Evolutionary conservation across 2,113 vertebrate species (phyloP), one percentile per base, ranked within the genome.

Genomic region (Gorsachius goisagi): DNA sequence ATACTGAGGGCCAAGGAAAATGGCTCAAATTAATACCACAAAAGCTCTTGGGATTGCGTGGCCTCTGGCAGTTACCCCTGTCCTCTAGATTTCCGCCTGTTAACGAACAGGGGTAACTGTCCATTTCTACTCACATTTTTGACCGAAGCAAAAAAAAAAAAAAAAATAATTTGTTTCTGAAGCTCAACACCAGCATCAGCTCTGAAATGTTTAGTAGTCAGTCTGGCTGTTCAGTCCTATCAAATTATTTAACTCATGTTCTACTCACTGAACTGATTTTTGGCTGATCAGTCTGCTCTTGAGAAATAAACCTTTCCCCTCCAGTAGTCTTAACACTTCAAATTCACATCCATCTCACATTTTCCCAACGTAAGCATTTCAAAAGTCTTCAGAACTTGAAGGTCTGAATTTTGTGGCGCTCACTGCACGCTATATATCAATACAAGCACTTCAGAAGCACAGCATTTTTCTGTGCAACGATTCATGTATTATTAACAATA

Each of bases 271-370:
- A 92, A 91, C 35, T 52, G 68, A 80, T 71, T 93, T 94, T 64
- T 94, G 66, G 53, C 50, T 0, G 0, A 80, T 55, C 37, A 11
- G 22, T 58, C 69, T 66, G 45, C 69, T 96, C 73, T 89, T 82
- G 76, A 96, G 83, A 93, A 97, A 93, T 14, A 86, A 86, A 88
- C 53, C 66, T 74, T 88, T 82, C 44, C 35, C 85, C 88, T 94
- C 49, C 59, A 80, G 56, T 60, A 75, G 92, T 76, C 30, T 41
- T 9, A 93, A 77, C 21, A 30, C 69, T 94, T 78, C 56, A 73
- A 75, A 80, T 44, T 47, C 47, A 58, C 71, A 75, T 73, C 30
- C 67, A 85, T 56, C 95, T 90, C 76, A 4, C 30, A 27, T 45
- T 53, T 87, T 86, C 45, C 63, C 39, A 76, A 13, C 0, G 6